Evolutionary conservation across 2,888 invertebrate species (phyloP).

Genomic region (Tholera decimalis): DNA sequence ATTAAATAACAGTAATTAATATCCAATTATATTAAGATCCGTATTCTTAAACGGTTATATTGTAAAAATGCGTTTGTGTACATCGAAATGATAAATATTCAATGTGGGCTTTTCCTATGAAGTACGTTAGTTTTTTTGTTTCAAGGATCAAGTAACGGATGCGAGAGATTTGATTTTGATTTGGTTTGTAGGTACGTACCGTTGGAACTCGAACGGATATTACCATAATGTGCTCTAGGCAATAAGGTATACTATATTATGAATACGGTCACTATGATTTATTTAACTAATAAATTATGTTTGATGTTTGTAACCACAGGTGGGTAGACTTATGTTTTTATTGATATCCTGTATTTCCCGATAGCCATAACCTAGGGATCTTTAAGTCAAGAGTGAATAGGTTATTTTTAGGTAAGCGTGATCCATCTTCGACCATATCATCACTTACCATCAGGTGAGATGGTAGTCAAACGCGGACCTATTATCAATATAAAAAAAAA

Average conservation of each 20-base stretch:
- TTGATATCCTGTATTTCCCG: no score
- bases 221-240: constrained; percentile 6
- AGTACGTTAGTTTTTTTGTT: constrained; percentile 63
- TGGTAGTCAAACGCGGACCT: no score
- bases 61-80: constrained; percentile 54
- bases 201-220: constrained; percentile 52
- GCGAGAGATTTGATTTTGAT: constrained; percentile 51
- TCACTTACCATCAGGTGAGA: no score
- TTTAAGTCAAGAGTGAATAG: no score
- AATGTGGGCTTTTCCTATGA: constrained; percentile 75
- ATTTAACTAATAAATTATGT: no score
- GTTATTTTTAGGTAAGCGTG: no score
- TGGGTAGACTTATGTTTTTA: no score
- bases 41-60: constrained; percentile 49
- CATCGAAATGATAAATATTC: constrained; percentile 70
- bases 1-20: constrained; percentile 37
- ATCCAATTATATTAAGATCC: constrained; percentile 56
- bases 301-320: no score
- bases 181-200: constrained; percentile 31
- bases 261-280: neutral
- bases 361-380: no score
- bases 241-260: no score
- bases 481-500: no score
- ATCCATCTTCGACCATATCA: no score
- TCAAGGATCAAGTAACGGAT: constrained; percentile 75